phyloP scores from a whole-genome alignment of 2,888 invertebrate species.

The Tribolium freemani region DNA sequence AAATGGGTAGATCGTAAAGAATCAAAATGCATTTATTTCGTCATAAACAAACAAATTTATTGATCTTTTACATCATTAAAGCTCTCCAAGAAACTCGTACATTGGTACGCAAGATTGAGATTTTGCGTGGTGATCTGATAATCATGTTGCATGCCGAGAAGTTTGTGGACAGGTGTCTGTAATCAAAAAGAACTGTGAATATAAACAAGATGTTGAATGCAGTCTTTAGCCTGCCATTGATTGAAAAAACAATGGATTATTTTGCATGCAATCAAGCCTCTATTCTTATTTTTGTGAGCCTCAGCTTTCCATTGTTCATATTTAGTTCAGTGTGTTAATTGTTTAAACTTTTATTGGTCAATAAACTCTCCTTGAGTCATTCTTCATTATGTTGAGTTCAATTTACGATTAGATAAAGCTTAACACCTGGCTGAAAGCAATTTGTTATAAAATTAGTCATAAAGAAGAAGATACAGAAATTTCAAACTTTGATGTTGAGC shows the following conservation, averaged over 20 bases:
- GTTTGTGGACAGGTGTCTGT: conserved; percentile 15
- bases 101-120: conserved; percentile 20
- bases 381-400: not conserved
- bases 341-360: not conserved
- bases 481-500: not conserved
- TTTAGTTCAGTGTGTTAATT: not conserved
- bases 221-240: not conserved
- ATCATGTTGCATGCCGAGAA: conserved; percentile 8
- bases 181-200: conserved; percentile 13
- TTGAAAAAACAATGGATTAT: not conserved
- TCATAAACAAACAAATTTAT: conserved; percentile 23
- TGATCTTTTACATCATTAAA: conserved; percentile 7
- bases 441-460: conserved; percentile 10
- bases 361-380: not conserved
- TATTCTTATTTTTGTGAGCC: too few relatives aligned
- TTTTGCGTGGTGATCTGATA: conserved; percentile 10
- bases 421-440: conserved; percentile 3
- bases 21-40: not conserved
- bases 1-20: not conserved
- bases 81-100: not conserved
- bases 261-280: not conserved
- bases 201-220: conserved; percentile 14
- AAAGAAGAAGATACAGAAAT: conserved; percentile 2
- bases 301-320: too few relatives aligned
- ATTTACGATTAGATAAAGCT: not conserved